Base-by-base conservation (phyloP, 2,888 invertebrate genomes). In the Periphyllus acericola region DNA sequence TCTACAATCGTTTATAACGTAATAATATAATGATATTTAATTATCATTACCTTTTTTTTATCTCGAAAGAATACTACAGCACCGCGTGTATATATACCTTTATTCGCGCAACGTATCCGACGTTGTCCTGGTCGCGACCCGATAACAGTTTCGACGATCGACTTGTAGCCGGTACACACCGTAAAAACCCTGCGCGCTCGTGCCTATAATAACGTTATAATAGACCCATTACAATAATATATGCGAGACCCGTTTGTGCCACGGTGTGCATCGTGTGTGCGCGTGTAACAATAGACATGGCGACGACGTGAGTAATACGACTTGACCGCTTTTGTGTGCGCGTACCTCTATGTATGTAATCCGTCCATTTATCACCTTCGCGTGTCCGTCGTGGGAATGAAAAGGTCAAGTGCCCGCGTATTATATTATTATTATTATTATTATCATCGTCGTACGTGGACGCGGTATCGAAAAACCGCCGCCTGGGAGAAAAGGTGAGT, bases 401-500 rank as follows among this genome's bases (percentile, higher is more conserved):
- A 87, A 87, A 87, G 87, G 87, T 87, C 87, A 81, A 87, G 84
- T 84, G 84, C 76, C 29, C 74, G 71, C 21, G 74, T 25, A 36
- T 74, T 25, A 32, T 71, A 29, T 46, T 46, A 46, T 46, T 46
- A 9, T 46, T 46, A 46, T 46, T 46, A 46, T 46, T 36, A 36
- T 36, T 36, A 9, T n/a, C n/a, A 68, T 25, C 29, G 6, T 36
- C 29, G 1, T 68, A 11, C n/a, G n/a, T 29, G n/a, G 25, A 17
- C 46, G 46, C n/a, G 19, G 25, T 60, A 25, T 36, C 29, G 32
- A 72, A 52, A 40, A 25, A 71, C 71, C 82, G 25, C 71, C n/a
- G 60, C 0, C 80, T 34, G 83, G 25, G 72, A 29, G 72, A 34
- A 52, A 34, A 36, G 74, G 8, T n/a, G 21, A 6, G 34, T 25